Percentiles rank a stretch among this genome's conserved stretches.
Evolutionary conservation across 2,888 invertebrate species (phyloP).

Genomic region (Tyria jacobaeae): DNA sequence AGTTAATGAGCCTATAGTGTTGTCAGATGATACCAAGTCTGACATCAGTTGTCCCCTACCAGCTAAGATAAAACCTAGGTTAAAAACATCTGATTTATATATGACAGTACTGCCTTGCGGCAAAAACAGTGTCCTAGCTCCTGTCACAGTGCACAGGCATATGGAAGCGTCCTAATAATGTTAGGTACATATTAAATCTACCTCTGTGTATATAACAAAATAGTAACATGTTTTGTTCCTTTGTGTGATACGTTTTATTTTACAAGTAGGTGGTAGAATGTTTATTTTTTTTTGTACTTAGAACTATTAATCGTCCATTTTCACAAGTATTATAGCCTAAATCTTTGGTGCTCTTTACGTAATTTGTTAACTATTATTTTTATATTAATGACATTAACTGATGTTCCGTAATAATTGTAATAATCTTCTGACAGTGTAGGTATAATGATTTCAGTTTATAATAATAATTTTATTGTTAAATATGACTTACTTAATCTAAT

Average conservation of each 20-base stretch:
- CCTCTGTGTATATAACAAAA: conserved; percentile 59
- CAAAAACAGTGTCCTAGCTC: conserved; percentile 90
- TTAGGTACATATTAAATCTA: conserved; percentile 61
- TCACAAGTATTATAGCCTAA: conserved; percentile 39
- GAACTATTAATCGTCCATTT: conserved; percentile 33
- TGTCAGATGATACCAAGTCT: conserved; percentile 83
- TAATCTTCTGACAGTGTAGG: conserved; percentile 27
- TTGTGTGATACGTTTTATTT: conserved; percentile 44
- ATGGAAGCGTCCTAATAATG: conserved; percentile 91
- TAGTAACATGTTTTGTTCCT: conserved; percentile 39
- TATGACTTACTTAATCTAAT: conserved; percentile 48
- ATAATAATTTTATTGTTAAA: conserved; percentile 32
- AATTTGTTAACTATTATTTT: conserved; percentile 38
- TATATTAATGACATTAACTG: conserved; percentile 29
- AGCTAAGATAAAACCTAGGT: conserved; percentile 75
- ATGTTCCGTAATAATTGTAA: conserved; percentile 34
- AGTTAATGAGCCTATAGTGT: conserved; percentile 88
- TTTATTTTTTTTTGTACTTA: conserved; percentile 41
- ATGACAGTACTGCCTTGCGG: conserved; percentile 85
- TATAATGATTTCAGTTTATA: conserved; percentile 33
- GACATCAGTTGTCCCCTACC: conserved; percentile 87
- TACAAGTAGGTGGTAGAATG: conserved; percentile 37
- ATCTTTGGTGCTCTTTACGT: conserved; percentile 51
- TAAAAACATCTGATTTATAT: conserved; percentile 75
- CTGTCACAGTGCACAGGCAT: conserved; percentile 95